Evolutionary conservation across 2,888 invertebrate species (phyloP).

Genomic region (Acronicta aceris): DNA sequence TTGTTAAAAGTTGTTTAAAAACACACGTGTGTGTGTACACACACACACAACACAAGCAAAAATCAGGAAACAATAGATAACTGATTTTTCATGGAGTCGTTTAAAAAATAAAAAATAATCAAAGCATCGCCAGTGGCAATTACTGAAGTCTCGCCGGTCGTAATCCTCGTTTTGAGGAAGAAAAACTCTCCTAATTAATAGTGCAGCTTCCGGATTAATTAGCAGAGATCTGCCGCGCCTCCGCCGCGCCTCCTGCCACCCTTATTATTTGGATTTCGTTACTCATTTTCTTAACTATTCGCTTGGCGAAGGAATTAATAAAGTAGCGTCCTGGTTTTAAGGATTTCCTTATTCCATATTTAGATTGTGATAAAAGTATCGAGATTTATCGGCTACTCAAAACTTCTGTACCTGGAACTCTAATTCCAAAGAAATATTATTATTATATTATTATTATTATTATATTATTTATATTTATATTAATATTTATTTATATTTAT

Average conservation of each 20-base stretch:
- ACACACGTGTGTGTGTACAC: too few species aligned
- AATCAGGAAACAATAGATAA: not conserved
- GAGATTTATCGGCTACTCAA: too few species aligned
- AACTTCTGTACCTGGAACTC: too few species aligned
- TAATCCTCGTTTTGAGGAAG: constrained; percentile 77
- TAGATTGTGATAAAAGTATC: too few species aligned
- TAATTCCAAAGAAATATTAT: too few species aligned
- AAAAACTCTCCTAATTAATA: constrained; percentile 86
- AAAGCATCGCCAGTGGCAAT: constrained; percentile 63
- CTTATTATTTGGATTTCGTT: constrained; percentile 72
- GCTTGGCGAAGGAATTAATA: constrained; percentile 20
- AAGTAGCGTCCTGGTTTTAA: constrained; percentile 3
- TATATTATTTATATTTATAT: too few species aligned
- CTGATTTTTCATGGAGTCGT: constrained; percentile 25
- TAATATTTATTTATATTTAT: too few species aligned
- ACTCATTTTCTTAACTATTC: constrained; percentile 50
- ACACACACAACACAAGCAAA: too few species aligned
- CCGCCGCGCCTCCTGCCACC: constrained; percentile 38
- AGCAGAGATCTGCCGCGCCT: constrained; percentile 67
- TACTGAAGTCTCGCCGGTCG: constrained; percentile 68
- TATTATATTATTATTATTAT: too few species aligned
- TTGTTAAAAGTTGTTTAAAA: too few species aligned
- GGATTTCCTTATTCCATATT: too few species aligned
- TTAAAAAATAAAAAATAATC: constrained; percentile 60
- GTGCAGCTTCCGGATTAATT: constrained; percentile 82